Percentiles rank a stretch among this genome's conserved stretches.
These are phyloP conservation scores for Bucorvus abyssinicus DNA, from an alignment of 2,797 vertebrate genomes.

Conservation along the genomic window DNA sequence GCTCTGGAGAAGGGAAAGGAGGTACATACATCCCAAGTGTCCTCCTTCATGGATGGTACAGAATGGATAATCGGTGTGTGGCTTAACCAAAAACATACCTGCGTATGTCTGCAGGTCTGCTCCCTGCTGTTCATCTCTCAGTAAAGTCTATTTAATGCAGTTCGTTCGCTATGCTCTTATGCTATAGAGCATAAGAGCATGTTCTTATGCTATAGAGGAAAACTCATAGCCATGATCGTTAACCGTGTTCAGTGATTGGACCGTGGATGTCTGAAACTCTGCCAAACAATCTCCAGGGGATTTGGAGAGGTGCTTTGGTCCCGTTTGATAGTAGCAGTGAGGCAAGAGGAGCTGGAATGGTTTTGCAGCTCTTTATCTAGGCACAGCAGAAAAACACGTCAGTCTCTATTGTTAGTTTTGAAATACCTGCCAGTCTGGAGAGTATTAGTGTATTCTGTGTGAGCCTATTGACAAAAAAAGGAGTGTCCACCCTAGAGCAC, in stretches of 20 bases:
- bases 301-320: neutral
- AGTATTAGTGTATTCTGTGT: neutral
- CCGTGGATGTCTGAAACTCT: neutral
- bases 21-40: accelerated
- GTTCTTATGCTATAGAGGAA: neutral
- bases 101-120: too few species aligned
- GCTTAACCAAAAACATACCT: neutral
- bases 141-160: neutral
- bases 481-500: constrained; percentile 9
- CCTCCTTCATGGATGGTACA: neutral
- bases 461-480: neutral
- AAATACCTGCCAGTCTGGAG: neutral
- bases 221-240: neutral
- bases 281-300: neutral
- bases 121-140: neutral
- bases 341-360: neutral
- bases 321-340: neutral
- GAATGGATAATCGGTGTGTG: neutral
- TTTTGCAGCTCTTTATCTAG: neutral
- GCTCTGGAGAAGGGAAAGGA: neutral
- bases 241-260: neutral
- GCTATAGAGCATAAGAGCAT: accelerated
- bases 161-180: accelerated
- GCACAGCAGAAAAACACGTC: neutral
- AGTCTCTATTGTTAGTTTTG: neutral